Percentiles rank a stretch among this genome's conserved stretches.
phyloP scores from a whole-genome alignment of 2,888 invertebrate species.

The Drosophila mulleri region DNA sequence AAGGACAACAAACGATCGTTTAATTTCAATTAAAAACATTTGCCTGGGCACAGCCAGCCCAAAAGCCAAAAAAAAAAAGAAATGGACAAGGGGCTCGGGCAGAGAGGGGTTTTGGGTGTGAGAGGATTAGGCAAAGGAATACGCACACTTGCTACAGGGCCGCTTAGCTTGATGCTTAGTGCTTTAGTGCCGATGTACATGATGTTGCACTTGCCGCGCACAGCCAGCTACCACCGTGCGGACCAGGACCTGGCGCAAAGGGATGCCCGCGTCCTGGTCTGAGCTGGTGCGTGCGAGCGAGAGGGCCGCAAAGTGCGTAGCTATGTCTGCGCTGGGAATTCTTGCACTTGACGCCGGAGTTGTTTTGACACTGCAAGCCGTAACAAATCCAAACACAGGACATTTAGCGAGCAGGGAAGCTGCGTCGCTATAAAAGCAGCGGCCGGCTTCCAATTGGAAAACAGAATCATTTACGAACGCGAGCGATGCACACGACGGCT shows the following conservation, averaged over 20 bases:
- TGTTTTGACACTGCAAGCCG: constrained; percentile 84
- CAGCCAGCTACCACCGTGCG: constrained; percentile 45
- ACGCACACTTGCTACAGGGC: constrained; percentile 79
- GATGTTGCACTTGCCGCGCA: constrained; percentile 83
- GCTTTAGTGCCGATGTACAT: constrained; percentile 75
- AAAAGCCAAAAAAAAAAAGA: constrained; percentile 78
- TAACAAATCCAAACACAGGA: constrained; percentile 38
- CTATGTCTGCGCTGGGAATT: constrained; percentile 83
- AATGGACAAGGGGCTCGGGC: constrained; percentile 7
- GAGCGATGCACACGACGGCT: constrained; percentile 71
- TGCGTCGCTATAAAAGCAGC: constrained; percentile 81
- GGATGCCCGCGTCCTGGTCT: constrained; percentile 41
- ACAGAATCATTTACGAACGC: constrained; percentile 80
- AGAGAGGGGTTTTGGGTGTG: constrained; percentile 5
- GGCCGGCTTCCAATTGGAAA: constrained; percentile 81
- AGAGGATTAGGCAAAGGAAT: constrained; percentile 64
- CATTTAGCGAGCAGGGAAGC: constrained; percentile 45
- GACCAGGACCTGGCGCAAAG: constrained; percentile 38
- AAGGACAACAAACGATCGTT: constrained; percentile 82
- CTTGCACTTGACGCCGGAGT: constrained; percentile 83
- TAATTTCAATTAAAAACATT: constrained; percentile 85
- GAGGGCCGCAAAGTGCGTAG: constrained; percentile 72
- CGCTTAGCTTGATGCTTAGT: constrained; percentile 76
- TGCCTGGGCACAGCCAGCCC: constrained; percentile 67
- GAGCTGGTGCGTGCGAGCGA: constrained; percentile 40